phyloP scores from a whole-genome alignment of 2,113 vertebrate species.

The Apeltes quadracus region DNA sequence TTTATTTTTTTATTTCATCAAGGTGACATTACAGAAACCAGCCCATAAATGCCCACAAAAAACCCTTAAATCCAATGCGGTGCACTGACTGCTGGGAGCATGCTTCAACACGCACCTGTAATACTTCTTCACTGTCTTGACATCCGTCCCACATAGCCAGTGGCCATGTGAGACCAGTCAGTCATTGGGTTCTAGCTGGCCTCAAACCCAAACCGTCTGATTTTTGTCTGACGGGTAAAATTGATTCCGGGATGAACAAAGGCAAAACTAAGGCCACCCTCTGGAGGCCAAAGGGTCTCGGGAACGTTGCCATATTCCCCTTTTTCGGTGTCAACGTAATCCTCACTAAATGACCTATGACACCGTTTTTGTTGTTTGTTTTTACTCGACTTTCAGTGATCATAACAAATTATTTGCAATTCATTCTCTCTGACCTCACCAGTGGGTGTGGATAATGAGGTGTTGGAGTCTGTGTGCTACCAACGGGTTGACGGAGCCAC shows the following conservation, averaged over 20 bases:
- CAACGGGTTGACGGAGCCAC: slow-evolving; percentile 52
- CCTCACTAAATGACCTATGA: background rate
- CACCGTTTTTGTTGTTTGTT: background rate
- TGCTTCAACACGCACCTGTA: slow-evolving; percentile 50
- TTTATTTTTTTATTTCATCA: background rate
- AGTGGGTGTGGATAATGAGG: background rate
- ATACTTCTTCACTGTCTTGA: slow-evolving; percentile 42
- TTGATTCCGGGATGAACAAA: background rate
- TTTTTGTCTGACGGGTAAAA: slow-evolving; percentile 2
- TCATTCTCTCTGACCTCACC: background rate
- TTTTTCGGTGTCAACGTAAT: background rate
- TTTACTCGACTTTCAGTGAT: background rate
- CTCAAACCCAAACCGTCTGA: slow-evolving; percentile 12
- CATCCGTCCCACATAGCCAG: slow-evolving; percentile 53
- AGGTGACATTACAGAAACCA: background rate
- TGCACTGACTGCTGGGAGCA: slow-evolving; percentile 30
- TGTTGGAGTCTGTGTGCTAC: slow-evolving; percentile 9
- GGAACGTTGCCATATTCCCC: background rate
- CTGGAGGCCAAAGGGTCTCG: background rate
- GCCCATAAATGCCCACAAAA: too few relatives aligned
- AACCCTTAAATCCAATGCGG: too few relatives aligned
- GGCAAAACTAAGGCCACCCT: background rate
- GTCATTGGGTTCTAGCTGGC: slow-evolving; percentile 27
- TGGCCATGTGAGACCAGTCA: slow-evolving; percentile 46
- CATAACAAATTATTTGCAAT: background rate